Evolutionary conservation across 2,797 vertebrate species (phyloP).

Genomic region (Cynodonichthys magdalenae): DNA sequence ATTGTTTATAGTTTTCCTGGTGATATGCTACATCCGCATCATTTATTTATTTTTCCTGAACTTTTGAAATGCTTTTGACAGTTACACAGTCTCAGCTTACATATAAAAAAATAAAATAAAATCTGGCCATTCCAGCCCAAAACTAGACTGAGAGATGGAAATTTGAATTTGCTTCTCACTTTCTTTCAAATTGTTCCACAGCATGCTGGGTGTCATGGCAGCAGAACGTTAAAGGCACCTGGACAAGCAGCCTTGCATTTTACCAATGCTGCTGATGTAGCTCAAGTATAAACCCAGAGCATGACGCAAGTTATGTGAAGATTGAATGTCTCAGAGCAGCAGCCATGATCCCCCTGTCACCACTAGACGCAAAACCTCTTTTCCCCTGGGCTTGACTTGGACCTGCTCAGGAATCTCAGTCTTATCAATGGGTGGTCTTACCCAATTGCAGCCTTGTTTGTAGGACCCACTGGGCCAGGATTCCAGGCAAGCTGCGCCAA

Average conservation of each 20-base stretch:
- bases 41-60: not conserved
- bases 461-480: no score
- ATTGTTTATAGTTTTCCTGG: not conserved
- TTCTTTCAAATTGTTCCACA: not conserved
- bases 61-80: not conserved
- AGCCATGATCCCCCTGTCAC: no score
- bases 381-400: no score
- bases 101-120: no score
- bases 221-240: not conserved
- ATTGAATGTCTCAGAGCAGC: not conserved
- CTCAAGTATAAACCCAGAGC: conserved; percentile 1
- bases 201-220: not conserved
- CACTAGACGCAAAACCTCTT: not conserved
- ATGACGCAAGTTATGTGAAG: not conserved
- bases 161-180: not conserved
- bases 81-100: not conserved
- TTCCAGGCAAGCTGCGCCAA: no score
- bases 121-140: not conserved
- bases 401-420: no score
- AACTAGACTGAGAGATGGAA: not conserved
- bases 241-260: no score
- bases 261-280: not conserved
- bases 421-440: no score
- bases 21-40: not conserved
- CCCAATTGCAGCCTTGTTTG: no score